Evolutionary conservation across 2,113 vertebrate genomes (phyloP).

Genomic region (Serinus canaria): DNA sequence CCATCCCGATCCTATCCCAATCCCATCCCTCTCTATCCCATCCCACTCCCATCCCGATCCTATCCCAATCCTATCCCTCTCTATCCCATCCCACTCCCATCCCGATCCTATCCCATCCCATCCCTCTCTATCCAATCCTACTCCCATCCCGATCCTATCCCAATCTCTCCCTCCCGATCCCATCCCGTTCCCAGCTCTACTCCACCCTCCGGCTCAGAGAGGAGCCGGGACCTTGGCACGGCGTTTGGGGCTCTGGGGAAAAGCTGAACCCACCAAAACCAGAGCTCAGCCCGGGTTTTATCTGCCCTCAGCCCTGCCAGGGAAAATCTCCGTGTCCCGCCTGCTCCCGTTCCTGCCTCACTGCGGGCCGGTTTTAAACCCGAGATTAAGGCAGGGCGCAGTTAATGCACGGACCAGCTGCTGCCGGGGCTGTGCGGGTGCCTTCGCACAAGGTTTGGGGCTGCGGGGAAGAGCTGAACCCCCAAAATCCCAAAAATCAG

Average conservation of each 20-base stretch:
- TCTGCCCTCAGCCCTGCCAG: not conserved
- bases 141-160: not conserved
- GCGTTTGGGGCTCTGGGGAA: not conserved
- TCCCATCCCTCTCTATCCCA: no score
- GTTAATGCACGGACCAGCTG: rapidly evolving
- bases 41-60: no score
- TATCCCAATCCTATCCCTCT: no score
- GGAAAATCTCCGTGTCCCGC: not conserved
- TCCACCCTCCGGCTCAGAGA: rapidly evolving
- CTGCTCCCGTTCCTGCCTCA: not conserved
- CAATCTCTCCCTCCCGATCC: no score
- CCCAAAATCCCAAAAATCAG: not conserved
- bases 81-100: no score
- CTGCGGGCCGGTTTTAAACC: not conserved
- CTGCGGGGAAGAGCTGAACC: not conserved
- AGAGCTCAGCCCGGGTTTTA: not conserved
- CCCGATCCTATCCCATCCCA: no score
- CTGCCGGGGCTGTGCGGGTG: no score
- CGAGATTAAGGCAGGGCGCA: not conserved
- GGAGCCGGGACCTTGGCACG: rapidly evolving
- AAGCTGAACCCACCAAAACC: not conserved
- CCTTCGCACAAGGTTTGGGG: not conserved
- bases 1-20: rapidly evolving
- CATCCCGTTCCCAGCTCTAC: not conserved
- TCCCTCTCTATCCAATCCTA: no score